Evolutionary conservation across 2,888 invertebrate genomes (phyloP).

Genomic region (Apotomis betuletana): DNA sequence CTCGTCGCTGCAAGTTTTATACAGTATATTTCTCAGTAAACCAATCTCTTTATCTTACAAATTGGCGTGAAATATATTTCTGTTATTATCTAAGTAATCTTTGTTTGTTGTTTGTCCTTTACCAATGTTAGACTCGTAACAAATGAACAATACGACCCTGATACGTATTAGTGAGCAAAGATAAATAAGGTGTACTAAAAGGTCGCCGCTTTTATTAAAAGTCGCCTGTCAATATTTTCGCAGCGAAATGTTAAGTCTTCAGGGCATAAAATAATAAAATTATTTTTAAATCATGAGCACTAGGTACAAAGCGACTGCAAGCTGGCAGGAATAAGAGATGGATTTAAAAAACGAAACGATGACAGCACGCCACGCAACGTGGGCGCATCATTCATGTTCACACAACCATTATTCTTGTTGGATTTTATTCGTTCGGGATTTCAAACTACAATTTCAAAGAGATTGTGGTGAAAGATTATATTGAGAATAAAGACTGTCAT

Average conservation of each 20-base stretch:
- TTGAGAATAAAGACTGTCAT: background rate
- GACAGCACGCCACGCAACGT: slow-evolving; percentile 7
- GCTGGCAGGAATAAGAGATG: background rate
- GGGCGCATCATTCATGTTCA: slow-evolving; percentile 29
- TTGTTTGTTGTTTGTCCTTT: background rate
- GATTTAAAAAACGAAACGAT: slow-evolving; percentile 20
- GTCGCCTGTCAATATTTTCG: too few relatives aligned
- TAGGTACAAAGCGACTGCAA: slow-evolving; percentile 14
- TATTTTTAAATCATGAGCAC: background rate
- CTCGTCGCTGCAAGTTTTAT: background rate
- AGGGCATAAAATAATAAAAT: background rate
- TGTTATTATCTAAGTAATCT: background rate
- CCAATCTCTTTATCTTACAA: background rate
- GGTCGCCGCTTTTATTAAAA: too few relatives aligned
- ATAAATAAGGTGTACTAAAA: too few relatives aligned
- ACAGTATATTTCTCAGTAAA: background rate
- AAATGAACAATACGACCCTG: too few relatives aligned
- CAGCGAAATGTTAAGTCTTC: too few relatives aligned
- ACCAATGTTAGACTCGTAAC: too few relatives aligned
- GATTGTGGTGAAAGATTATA: slow-evolving; percentile 6
- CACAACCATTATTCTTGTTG: slow-evolving; percentile 28
- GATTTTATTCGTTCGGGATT: slow-evolving; percentile 26
- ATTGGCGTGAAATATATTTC: background rate
- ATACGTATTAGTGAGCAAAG: too few relatives aligned
- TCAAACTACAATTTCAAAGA: slow-evolving; percentile 20